These are phyloP conservation scores for Phocoena phocoena DNA, from an alignment of 2,113 vertebrate genomes.

Conservation along the genomic window DNA sequence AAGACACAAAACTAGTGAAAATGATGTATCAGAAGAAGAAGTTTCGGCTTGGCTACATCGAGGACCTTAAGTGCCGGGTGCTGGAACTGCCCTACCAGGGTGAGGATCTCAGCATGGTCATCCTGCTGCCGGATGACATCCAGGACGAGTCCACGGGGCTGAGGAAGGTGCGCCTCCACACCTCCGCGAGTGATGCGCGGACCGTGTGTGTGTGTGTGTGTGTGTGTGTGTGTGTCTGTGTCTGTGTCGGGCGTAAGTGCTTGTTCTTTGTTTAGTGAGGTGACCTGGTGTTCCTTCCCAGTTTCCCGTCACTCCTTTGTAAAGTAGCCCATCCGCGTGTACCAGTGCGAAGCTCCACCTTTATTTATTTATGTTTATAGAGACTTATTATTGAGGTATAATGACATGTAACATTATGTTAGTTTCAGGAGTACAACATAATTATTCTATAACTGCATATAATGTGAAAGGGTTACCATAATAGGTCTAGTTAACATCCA, in stretches of 20 bases:
- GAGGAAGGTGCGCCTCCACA: conserved; percentile 83
- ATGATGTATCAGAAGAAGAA: conserved; percentile 94
- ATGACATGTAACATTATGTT: too few relatives aligned
- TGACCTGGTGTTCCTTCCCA: neutral
- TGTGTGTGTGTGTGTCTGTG: neutral
- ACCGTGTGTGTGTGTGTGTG: neutral
- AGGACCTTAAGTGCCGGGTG: conserved; percentile 84
- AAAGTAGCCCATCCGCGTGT: neutral
- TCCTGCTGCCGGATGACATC: conserved; percentile 90
- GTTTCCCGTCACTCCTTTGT: neutral
- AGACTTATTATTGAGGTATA: too few relatives aligned
- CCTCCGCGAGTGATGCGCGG: neutral
- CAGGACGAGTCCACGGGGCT: conserved; percentile 86
- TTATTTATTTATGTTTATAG: neutral
- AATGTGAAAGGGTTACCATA: too few relatives aligned
- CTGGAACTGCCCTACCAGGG: conserved; percentile 90
- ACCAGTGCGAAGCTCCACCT: neutral
- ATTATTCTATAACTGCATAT: too few relatives aligned
- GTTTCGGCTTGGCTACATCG: conserved; percentile 86
- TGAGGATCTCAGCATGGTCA: conserved; percentile 92
- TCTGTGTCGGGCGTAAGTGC: fast-evolving
- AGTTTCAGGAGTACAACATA: too few relatives aligned
- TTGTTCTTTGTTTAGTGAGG: neutral
- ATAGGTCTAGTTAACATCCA: too few relatives aligned
- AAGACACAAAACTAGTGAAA: conserved; percentile 87